Conservation (phyloP, 2,888 invertebrate genomes). For the Branchipolynoe longqiensis region DNA sequence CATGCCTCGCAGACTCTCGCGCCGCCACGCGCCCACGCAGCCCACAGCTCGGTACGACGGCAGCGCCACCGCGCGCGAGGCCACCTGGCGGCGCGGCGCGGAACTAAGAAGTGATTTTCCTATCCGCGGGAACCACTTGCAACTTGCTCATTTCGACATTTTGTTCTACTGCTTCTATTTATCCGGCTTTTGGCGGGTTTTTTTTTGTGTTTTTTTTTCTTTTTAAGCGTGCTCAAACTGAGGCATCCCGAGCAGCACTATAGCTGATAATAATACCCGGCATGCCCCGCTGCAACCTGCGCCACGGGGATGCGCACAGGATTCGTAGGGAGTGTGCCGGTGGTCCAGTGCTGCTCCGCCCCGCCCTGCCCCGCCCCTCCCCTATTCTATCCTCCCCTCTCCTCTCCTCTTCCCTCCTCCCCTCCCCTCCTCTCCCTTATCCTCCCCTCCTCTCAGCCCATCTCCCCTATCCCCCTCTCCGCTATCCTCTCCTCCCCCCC, state of each 20-base stretch:
- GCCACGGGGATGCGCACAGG: not conserved
- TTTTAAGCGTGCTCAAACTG: not conserved
- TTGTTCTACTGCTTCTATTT: slow-evolving; percentile 35
- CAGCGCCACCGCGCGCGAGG: not conserved
- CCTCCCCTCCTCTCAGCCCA: too few relatives aligned
- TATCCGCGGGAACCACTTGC: not conserved
- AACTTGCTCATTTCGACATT: not conserved
- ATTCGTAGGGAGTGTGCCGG: not conserved
- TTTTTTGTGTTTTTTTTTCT: not conserved
- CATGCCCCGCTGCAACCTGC: not conserved
- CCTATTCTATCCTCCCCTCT: not conserved
- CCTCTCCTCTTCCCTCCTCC: not conserved
- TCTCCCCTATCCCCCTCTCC: not conserved
- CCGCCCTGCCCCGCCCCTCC: not conserved
- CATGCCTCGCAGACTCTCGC: slow-evolving; percentile 22
- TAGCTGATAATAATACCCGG: not conserved
- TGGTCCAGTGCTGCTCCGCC: not conserved
- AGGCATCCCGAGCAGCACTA: not conserved
- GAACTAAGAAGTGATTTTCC: too few relatives aligned
- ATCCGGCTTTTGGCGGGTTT: not conserved
- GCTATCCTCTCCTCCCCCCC: not conserved
- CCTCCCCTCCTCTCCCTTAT: not conserved
- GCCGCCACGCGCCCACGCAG: not conserved
- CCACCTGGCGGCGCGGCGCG: not conserved
- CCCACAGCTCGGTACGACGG: not conserved